Evolutionary conservation across 2,113 vertebrate species (phyloP).

Genomic region (Pseudonaja textilis): DNA sequence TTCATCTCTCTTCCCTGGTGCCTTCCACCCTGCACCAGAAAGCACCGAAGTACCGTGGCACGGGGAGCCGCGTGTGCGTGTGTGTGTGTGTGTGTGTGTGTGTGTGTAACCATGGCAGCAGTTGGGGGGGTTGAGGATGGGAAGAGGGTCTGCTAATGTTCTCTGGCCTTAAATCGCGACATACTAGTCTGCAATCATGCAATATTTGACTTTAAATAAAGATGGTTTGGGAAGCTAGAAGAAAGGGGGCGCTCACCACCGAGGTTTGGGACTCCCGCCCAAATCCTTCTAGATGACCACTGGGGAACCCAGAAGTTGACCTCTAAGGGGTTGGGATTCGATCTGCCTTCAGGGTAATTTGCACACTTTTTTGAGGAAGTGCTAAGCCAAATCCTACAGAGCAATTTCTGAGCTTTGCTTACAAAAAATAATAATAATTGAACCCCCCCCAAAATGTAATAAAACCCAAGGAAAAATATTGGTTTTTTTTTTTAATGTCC

Average conservation of each 20-base stretch:
- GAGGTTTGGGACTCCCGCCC: neutral
- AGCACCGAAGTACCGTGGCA: neutral
- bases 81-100: too few species aligned
- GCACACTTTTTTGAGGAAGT: neutral
- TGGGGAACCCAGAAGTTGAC: neutral
- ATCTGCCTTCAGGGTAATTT: neutral
- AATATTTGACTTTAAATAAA: neutral
- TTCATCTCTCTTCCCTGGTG: neutral
- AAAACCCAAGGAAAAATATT: neutral
- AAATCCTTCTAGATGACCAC: neutral
- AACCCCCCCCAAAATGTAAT: neutral
- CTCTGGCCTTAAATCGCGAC: neutral
- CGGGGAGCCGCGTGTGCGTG: too few species aligned
- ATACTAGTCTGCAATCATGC: neutral
- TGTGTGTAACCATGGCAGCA: neutral
- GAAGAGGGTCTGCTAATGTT: too few species aligned
- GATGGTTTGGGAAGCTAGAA: neutral
- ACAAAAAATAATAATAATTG: neutral
- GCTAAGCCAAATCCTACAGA: neutral
- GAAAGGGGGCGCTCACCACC: neutral
- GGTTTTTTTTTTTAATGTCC: rapidly evolving
- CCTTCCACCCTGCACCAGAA: neutral
- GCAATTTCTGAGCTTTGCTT: neutral
- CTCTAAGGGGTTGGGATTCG: neutral
- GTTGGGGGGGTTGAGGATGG: neutral